Base-by-base conservation (phyloP, 2,113 vertebrate genomes). In the Lota lota region DNA sequence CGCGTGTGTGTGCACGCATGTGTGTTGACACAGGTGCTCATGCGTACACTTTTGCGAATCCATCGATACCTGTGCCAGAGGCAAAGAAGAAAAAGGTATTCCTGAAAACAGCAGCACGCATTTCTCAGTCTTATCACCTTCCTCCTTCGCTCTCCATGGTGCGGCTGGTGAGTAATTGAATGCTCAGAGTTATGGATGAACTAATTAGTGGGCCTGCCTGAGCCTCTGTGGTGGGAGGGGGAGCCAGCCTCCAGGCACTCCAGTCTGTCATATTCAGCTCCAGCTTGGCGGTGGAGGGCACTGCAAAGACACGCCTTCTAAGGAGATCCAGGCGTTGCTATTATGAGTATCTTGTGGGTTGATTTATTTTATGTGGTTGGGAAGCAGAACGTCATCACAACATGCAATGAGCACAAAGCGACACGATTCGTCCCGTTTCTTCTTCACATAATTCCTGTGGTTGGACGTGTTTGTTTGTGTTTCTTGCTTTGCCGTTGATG, bases 111-210 rank as follows among this genome's bases (percentile, higher is more conserved):
- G 40, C 40, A 8, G 40, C 74, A 81, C 83, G 86, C 85, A 88
- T 91, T 90, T 85, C 84, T 91, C 91, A 91, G 90, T 91, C 90
- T 89, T 90, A 91, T 91, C 88, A 80, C 75, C 86, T 89, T 87
- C 80, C 83, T 88, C 80, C 84, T 90, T 74, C 82, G 84, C 82
- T 68, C 79, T 87, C 83, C 74, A 77, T 84, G 83, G 79, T 67
- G 65, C 64, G 87, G 77, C 76, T 88, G 84, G 70, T 85, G 88
- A 90, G 89, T 90, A 92, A 93, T 90, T 90, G 88, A 91, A 88
- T 90, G 89, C 90, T 92, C 89, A 90, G 89, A 87, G 89, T 93
- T 90, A 89, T 90, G 88, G 92, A 91, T 93, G 91, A 91, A 90
- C 89, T 92, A 91, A 92, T 93, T 92, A 92, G 88, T 75, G 74